Conservation (phyloP, 2,113 vertebrate genomes). For the Syrmaticus mikado region DNA sequence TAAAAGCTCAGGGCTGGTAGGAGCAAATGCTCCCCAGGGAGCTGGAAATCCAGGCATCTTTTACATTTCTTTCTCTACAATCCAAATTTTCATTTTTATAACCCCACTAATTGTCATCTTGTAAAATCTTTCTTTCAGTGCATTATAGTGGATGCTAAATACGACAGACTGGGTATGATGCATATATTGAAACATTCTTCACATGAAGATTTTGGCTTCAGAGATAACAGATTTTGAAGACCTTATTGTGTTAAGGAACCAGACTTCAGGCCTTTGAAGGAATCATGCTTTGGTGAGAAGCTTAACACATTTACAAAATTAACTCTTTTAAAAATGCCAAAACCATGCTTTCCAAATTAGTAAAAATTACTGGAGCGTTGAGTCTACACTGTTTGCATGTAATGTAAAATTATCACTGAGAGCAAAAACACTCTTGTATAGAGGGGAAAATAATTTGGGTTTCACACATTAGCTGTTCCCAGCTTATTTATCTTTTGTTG, state of each 20-base stretch:
- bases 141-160: not conserved
- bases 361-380: not conserved
- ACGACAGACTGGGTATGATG: not conserved
- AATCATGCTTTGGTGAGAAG: not conserved
- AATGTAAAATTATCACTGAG: not conserved
- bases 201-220: not conserved
- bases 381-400: rapidly evolving
- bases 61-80: not conserved
- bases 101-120: rapidly evolving
- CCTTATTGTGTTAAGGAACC: not conserved
- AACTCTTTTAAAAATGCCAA: not conserved
- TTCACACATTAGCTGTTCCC: not conserved
- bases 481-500: not conserved
- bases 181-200: not conserved
- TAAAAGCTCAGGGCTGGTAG: not conserved
- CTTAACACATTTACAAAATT: not conserved
- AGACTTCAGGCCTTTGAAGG: not conserved
- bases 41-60: not conserved
- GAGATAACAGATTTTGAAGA: not conserved
- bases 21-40: not conserved
- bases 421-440: not conserved
- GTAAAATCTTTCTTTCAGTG: not conserved
- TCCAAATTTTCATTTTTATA: not conserved
- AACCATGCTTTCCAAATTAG: not conserved
- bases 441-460: not conserved